Evolutionary conservation across 1,140 invertebrate genomes (phyloP).

Genomic region (Saxidomus purpurata): DNA sequence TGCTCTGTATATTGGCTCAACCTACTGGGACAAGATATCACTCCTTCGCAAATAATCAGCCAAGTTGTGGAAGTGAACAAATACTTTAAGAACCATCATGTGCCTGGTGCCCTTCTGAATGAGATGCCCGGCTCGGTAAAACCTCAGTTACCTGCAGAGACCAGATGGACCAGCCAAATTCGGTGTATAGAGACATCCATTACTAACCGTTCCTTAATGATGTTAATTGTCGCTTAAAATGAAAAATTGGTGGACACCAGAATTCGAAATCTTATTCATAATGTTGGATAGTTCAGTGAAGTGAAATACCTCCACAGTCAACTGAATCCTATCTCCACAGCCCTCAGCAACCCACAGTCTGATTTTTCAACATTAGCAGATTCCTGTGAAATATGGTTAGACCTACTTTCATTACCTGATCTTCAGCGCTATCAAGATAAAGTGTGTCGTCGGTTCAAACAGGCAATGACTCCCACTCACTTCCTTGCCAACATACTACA

Average conservation of each 20-base stretch:
- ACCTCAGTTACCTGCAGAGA: slow-evolving; percentile 23
- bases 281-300: slow-evolving; percentile 29
- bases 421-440: neutral
- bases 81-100: slow-evolving; percentile 57
- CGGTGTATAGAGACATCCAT: slow-evolving; percentile 27
- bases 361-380: neutral
- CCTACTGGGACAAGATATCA: slow-evolving; percentile 49
- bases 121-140: slow-evolving; percentile 14
- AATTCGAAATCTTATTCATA: slow-evolving; percentile 17
- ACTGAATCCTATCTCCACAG: neutral
- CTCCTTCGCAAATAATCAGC: slow-evolving; percentile 38
- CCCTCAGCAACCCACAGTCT: neutral
- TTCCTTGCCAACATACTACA: slow-evolving; percentile 19
- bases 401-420: neutral
- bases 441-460: neutral
- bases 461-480: slow-evolving; percentile 22
- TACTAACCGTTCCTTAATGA: slow-evolving; percentile 8
- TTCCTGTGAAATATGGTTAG: neutral
- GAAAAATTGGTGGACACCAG: neutral
- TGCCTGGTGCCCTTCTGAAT: slow-evolving; percentile 24
- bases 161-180: slow-evolving; percentile 31
- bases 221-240: slow-evolving; percentile 33
- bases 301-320: neutral
- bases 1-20: slow-evolving; percentile 44
- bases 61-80: slow-evolving; percentile 45